Percentiles rank a stretch among this genome's conserved stretches.
phyloP scores from a whole-genome alignment of 2,888 invertebrate species.

The Cheilosia soror region DNA sequence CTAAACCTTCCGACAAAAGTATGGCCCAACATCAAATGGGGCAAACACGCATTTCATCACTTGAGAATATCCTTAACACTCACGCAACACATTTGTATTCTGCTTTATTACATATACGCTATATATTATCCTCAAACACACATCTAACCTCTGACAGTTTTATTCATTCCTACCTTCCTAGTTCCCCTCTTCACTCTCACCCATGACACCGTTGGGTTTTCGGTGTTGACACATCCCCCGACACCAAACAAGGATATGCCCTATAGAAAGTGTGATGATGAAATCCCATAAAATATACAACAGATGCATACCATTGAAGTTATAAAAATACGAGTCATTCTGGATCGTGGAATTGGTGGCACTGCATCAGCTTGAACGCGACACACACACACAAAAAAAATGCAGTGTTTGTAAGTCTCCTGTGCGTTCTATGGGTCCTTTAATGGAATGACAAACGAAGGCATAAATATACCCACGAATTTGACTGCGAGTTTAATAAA shows the following conservation, averaged over 20 bases:
- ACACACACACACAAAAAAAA: constrained; percentile 35
- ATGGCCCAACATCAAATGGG: constrained; percentile 62
- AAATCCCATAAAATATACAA: constrained; percentile 75
- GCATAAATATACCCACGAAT: constrained; percentile 72
- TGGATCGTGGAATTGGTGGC: constrained; percentile 58
- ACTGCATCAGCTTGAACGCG: constrained; percentile 53
- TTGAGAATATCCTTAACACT: constrained; percentile 71
- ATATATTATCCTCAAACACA: constrained; percentile 69
- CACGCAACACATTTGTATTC: constrained; percentile 70
- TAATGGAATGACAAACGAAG: constrained; percentile 74
- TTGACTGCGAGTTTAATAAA: constrained; percentile 66
- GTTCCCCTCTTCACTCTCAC: constrained; percentile 52
- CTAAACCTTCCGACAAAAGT: constrained; percentile 58
- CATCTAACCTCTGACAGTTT: constrained; percentile 72
- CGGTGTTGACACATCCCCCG: constrained; percentile 74
- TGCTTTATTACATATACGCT: constrained; percentile 49
- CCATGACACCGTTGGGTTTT: constrained; percentile 66
- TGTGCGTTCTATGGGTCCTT: constrained; percentile 58
- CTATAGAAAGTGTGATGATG: constrained; percentile 73
- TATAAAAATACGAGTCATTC: constrained; percentile 75
- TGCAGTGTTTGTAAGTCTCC: constrained; percentile 52
- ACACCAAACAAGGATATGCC: constrained; percentile 74
- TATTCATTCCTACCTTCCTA: constrained; percentile 74
- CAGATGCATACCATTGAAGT: constrained; percentile 75
- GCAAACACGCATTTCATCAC: constrained; percentile 75